phyloP scores from a whole-genome alignment of 2,113 vertebrate species.

The Sigmodon hispidus region DNA sequence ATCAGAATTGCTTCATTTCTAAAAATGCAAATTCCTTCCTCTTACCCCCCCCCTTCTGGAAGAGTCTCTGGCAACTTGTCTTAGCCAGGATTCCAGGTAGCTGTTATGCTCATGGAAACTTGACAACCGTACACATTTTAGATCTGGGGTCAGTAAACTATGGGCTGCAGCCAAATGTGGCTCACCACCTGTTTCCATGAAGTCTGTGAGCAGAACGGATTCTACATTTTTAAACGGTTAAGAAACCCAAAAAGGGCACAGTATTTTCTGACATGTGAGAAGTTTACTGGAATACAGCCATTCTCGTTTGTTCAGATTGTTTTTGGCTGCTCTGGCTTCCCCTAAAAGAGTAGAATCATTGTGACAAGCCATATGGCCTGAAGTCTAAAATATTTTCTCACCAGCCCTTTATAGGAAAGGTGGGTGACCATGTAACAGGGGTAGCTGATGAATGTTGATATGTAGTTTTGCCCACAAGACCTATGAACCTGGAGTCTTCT shows the following conservation, averaged over 20 bases:
- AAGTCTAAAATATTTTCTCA: constrained; percentile 45
- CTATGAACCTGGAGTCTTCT: neutral
- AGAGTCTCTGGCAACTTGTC: neutral
- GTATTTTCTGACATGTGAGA: constrained; percentile 2
- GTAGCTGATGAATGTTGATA: neutral
- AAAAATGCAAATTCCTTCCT: neutral
- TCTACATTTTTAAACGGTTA: constrained; percentile 33
- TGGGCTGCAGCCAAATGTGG: neutral
- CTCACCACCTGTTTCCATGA: constrained; percentile 19
- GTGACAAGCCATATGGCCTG: constrained; percentile 25
- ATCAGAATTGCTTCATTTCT: constrained; percentile 9
- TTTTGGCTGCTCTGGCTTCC: neutral
- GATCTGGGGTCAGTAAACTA: constrained; percentile 5
- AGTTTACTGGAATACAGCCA: constrained; percentile 26
- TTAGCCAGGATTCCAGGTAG: neutral
- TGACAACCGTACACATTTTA: neutral
- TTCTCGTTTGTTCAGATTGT: neutral
- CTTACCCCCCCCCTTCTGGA: neutral
- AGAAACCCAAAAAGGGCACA: neutral
- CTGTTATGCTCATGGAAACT: neutral
- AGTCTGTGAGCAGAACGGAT: neutral
- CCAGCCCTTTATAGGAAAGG: constrained; percentile 19
- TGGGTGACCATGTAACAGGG: neutral
- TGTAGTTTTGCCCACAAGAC: neutral
- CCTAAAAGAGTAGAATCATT: neutral